Evolutionary conservation across 2,113 vertebrate genomes (phyloP).

Genomic region (Athene cunicularia): DNA sequence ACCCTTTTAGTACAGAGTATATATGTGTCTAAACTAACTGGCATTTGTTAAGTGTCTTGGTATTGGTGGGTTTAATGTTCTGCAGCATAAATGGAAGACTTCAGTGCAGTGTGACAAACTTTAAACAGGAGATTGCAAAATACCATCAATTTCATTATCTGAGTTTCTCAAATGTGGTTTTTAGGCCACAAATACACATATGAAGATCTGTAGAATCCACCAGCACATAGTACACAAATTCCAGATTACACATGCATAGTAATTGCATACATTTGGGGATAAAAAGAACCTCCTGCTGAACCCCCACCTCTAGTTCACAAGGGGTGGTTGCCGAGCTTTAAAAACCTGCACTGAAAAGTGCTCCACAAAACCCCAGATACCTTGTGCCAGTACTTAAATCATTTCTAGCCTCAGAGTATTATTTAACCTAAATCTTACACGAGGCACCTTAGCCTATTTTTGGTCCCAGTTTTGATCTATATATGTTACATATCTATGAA

Average conservation of each 20-base stretch:
- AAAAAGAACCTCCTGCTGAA: not conserved
- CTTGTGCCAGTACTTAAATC: not conserved
- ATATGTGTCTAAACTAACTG: not conserved
- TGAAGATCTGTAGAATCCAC: not conserved
- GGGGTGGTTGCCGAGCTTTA: not conserved
- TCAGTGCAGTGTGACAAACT: not conserved
- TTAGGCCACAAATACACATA: not conserved
- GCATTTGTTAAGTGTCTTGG: not conserved
- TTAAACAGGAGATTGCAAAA: not conserved
- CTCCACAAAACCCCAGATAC: not conserved
- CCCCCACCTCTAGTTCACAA: not conserved
- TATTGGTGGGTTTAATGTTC: not conserved
- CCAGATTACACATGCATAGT: not conserved
- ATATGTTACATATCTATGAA: not conserved
- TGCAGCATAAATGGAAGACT: not conserved
- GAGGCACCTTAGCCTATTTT: not conserved
- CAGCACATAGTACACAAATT: not conserved
- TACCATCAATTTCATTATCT: not conserved
- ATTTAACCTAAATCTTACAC: not conserved
- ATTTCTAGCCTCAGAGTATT: not conserved
- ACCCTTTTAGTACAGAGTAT: not conserved
- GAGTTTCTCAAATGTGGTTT: not conserved
- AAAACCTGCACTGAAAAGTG: not conserved
- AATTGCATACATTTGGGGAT: not conserved
- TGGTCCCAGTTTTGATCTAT: not conserved